Evolutionary conservation across 2,113 vertebrate species (phyloP), one percentile per base, ranked within the genome.

Genomic region (Corythornis cristatus): DNA sequence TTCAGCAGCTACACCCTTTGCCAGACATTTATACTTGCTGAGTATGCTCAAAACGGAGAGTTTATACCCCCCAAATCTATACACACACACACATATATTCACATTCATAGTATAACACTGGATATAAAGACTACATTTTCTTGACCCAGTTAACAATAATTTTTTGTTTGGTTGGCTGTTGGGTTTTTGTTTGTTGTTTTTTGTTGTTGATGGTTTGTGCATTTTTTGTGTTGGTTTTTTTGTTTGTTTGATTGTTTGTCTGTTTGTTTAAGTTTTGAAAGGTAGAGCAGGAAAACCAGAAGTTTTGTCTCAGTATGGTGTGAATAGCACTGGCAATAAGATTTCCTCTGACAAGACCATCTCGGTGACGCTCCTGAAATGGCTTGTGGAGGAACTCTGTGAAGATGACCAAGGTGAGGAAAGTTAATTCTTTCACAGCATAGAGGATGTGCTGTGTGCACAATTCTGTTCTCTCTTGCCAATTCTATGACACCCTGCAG

Each of bases 311-410:
- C 74, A 18, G 3, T 5, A 56, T 56, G 82, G 28, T 40, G 31
- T 48, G 28, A 96, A 87, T 6, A 94, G 40, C 48, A 89, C 25
- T 35, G 54, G 14, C n/a, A 37, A 40, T 21, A 29, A 29, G 43
- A 15, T 60, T 82, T 72, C 82, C 60, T 87, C 94, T n/a, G 88
- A 75, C 62, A 89, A 57, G 16, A 40, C 19, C 1, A 1, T 7
- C 62, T 43, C 50, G 1, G 12, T 3, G 3, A 3, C 0, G 4
- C 5, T 48, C 35, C 92, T 87, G 88, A 94, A 79, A 48, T 28
- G 67, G 85, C 82, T 96, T 20, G 35, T 57, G 75, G 79, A 85
- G 29, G 95, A 96, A 66, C 74, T 96, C 22, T 96, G 95, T 83
- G 92, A 93, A 68, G 31, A 85, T 23, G 62, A 35, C 67, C n/a